phyloP scores from a whole-genome alignment of 2,797 vertebrate species.

The Pipistrellus pipistrellus region DNA sequence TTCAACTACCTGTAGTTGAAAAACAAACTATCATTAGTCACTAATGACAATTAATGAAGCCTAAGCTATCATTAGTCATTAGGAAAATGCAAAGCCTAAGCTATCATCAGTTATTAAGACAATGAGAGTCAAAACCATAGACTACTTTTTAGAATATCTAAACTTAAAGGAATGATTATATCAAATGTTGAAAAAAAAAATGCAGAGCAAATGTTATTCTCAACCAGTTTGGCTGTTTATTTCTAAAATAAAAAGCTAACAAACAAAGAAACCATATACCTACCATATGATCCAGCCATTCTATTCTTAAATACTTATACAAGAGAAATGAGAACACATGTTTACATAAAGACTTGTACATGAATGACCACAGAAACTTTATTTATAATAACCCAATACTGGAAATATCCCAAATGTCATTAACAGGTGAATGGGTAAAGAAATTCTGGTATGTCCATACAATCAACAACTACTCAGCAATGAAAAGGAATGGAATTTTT shows the following conservation, averaged over 20 bases:
- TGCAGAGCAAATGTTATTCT: neutral
- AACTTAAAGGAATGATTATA: neutral
- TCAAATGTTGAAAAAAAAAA: neutral
- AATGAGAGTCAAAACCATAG: neutral
- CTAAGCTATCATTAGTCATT: neutral
- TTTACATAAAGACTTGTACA: neutral
- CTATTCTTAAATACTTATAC: neutral
- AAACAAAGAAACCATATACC: neutral
- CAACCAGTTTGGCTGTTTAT: neutral
- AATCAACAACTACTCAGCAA: neutral
- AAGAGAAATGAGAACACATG: neutral
- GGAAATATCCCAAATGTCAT: neutral
- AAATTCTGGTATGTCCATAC: neutral
- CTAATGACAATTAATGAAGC: slow-evolving; percentile 58
- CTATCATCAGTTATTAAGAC: neutral
- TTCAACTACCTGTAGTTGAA: slow-evolving; percentile 23
- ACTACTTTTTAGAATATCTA: slow-evolving; percentile 4
- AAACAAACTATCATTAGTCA: slow-evolving; percentile 39
- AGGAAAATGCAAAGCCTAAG: neutral
- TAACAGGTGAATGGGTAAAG: neutral
- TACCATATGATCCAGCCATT: neutral
- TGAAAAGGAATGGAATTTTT: neutral
- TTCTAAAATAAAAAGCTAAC: slow-evolving; percentile 40
- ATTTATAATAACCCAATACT: neutral
- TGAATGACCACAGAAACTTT: neutral